A percentile compares a stretch with the other conserved stretches of the same genome.
phyloP scores from a whole-genome alignment of 2,113 vertebrate genomes.

The Sitta europaea region DNA sequence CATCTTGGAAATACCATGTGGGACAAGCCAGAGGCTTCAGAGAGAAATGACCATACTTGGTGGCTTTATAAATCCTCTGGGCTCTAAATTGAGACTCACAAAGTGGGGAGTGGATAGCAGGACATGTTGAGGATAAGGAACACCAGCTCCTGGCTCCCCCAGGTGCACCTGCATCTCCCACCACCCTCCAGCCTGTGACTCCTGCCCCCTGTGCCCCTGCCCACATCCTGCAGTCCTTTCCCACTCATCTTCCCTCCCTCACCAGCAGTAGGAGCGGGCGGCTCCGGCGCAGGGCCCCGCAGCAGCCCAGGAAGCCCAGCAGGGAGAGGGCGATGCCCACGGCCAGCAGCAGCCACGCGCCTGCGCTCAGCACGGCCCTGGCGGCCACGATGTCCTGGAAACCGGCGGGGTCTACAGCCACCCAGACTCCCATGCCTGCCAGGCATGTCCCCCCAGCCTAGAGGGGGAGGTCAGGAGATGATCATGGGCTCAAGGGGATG shows the following conservation, averaged over 20 bases:
- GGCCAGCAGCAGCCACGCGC: conserved; percentile 22
- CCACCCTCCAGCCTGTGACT: rapidly evolving
- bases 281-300: conserved; percentile 44
- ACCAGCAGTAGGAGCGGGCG: conserved; percentile 43
- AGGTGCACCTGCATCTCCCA: neutral
- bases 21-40: neutral
- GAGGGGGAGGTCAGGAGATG: neutral
- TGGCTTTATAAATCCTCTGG: neutral
- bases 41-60: neutral
- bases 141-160: neutral
- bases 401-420: conserved; percentile 33
- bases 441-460: conserved; percentile 59
- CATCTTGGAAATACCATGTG: neutral
- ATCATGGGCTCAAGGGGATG: neutral
- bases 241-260: neutral
- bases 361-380: neutral
- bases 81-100: neutral
- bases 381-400: conserved; percentile 40
- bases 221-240: neutral
- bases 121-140: neutral
- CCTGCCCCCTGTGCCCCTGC: rapidly evolving
- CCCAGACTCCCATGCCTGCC: conserved; percentile 41
- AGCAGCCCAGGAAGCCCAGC: conserved; percentile 68
- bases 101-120: too few relatives aligned
- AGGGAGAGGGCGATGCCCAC: conserved; percentile 38